Base-by-base conservation (phyloP, 2,888 invertebrate genomes). In the Electrophaes corylata region DNA sequence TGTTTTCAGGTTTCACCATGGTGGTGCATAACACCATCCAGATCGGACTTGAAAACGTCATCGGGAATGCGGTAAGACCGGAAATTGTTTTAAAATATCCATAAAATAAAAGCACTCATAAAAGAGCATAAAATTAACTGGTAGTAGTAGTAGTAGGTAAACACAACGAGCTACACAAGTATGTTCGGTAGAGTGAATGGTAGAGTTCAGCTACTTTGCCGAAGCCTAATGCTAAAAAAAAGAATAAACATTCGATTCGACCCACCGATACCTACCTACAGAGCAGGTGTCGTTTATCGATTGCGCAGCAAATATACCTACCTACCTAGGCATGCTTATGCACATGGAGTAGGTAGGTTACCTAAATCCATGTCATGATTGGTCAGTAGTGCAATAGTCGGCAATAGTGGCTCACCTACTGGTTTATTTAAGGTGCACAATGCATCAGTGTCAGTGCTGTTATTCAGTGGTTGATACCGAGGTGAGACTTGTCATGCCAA, bases 1-100 rank as follows among this genome's bases (percentile, higher is more conserved):
- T 18, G 14, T 29, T 44, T 44, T 14, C 37, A 48, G 51, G n/a
- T 12, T n/a, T 6, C 18, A 14, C 14, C 56, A 87, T 87, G 87
- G 84, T 86, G 49, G 84, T 86, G 49, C 83, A 84, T 54, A 70
- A 75, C 23, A 81, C 71, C 19, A 72, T 86, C 10, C 77, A 80
- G 14, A 77, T 86, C 26, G 80, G 78, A 5, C 60, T 86, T 14
- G 80, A 81, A 5, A 75, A 69, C 46, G 62, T 81, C 4, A 43
- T 72, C 33, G 41, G 44, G 1, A 37, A 16, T 8, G n/a, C 2
- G 37, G 47, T 49, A 14, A 53, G 45, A 39, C 1, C 18, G 8
- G 2, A 1, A 39, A 10, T 2, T 37, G 1, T 12, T 31, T 23
- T 1, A 1, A 23, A 23, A 6, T 23, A 29, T 29, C 1, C 10